These are phyloP conservation scores for Scrobipalpa costella DNA, from an alignment of 2,888 invertebrate genomes.

Conservation along the genomic window DNA sequence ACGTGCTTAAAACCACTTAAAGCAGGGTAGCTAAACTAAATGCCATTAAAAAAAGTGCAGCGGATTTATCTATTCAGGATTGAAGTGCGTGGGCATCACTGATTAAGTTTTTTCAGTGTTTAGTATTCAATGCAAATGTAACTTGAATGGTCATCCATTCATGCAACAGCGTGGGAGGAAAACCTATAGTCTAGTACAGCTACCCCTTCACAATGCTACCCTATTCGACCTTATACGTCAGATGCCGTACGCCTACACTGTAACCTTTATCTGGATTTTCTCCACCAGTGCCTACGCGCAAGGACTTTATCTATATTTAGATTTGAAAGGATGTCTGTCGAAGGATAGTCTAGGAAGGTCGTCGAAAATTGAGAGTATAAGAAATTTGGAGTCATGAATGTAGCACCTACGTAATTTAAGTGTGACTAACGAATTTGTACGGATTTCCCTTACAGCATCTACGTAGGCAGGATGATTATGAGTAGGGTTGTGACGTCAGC, in stretches of 20 bases:
- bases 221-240: neutral
- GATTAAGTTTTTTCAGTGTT: neutral
- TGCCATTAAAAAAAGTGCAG: slow-evolving; percentile 4
- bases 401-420: slow-evolving; percentile 5
- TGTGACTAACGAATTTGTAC: slow-evolving; percentile 12
- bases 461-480: slow-evolving; percentile 17
- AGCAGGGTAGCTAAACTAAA: too few species aligned
- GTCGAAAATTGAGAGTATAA: neutral
- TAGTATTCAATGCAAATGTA: neutral
- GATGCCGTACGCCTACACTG: slow-evolving; percentile 6
- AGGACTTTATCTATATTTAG: neutral
- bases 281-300: neutral
- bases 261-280: slow-evolving; percentile 6
- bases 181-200: neutral
- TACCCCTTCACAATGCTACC: slow-evolving; percentile 5
- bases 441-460: slow-evolving; percentile 8
- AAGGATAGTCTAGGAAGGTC: neutral
- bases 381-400: neutral
- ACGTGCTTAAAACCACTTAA: too few species aligned
- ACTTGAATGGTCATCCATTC: neutral
- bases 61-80: neutral
- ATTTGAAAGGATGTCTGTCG: neutral
- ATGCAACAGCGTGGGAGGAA: slow-evolving; percentile 5
- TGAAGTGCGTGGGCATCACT: neutral
- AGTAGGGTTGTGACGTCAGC: slow-evolving; percentile 33